Conservation (phyloP, 2,888 invertebrate genomes). For the Orgyia antiqua region DNA sequence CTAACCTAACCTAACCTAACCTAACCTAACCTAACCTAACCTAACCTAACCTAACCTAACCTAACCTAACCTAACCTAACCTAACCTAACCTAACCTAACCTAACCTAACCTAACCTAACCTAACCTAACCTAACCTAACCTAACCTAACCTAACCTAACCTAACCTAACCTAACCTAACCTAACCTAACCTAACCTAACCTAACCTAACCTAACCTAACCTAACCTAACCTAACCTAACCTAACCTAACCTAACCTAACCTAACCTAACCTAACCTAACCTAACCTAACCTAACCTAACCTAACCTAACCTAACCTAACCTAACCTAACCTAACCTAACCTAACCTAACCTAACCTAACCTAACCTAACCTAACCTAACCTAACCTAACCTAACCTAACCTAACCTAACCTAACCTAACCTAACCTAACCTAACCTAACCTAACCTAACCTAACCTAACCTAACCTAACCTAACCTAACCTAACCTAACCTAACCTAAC, state of each 20-base stretch:
- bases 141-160: slow-evolving; percentile 6
- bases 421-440: slow-evolving; percentile 3
- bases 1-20: slow-evolving; percentile 7
- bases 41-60: slow-evolving; percentile 9
- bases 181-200: slow-evolving; percentile 6
- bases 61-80: slow-evolving; percentile 8
- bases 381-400: slow-evolving; percentile 6
- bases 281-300: slow-evolving; percentile 8
- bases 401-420: slow-evolving; percentile 5
- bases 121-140: slow-evolving; percentile 9
- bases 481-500: slow-evolving; percentile 16
- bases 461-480: slow-evolving; percentile 14
- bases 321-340: slow-evolving; percentile 7
- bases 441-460: slow-evolving; percentile 12
- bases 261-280: slow-evolving; percentile 13
- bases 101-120: slow-evolving; percentile 10
- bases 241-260: slow-evolving; percentile 14
- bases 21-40: slow-evolving; percentile 7
- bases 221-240: slow-evolving; percentile 10
- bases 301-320: slow-evolving; percentile 9
- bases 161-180: slow-evolving; percentile 7
- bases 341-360: slow-evolving; percentile 5
- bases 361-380: slow-evolving; percentile 5
- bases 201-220: slow-evolving; percentile 7
- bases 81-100: slow-evolving; percentile 10